Conservation (phyloP, 2,888 invertebrate species). For the Tinea pellionella region DNA sequence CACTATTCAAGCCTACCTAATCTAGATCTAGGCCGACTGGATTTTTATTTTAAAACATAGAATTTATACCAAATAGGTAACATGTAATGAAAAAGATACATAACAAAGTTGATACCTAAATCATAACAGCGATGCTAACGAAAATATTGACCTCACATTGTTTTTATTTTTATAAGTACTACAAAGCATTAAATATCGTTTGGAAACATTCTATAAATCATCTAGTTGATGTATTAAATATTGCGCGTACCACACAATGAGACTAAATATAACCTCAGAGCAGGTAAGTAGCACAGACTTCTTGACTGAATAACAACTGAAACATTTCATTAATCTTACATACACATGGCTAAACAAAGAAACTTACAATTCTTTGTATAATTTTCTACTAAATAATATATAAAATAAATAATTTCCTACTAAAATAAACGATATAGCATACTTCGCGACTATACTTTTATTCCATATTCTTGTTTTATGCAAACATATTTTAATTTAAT, state of each 20-base stretch:
- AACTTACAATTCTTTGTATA: neutral
- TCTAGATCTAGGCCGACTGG: neutral
- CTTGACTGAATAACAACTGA: neutral
- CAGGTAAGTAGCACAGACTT: conserved; percentile 8
- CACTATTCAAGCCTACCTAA: neutral
- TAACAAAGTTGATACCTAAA: too few species aligned
- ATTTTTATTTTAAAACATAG: neutral
- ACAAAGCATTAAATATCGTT: conserved; percentile 6
- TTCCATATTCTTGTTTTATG: too few species aligned
- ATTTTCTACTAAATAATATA: neutral
- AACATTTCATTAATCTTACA: neutral
- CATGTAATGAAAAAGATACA: too few species aligned
- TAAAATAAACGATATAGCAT: too few species aligned
- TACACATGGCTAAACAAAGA: neutral
- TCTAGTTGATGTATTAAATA: conserved; percentile 35
- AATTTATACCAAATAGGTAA: neutral
- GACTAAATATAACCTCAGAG: conserved; percentile 50
- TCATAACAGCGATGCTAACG: too few species aligned
- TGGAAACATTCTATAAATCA: conserved; percentile 7
- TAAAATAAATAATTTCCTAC: too few species aligned
- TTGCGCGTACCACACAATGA: conserved; percentile 48
- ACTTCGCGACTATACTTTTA: too few species aligned
- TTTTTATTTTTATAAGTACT: conserved; percentile 4
- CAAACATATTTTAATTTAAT: too few species aligned
- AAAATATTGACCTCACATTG: neutral